Conservation (phyloP, 2,888 invertebrate species). For the Limnephilus marmoratus region DNA sequence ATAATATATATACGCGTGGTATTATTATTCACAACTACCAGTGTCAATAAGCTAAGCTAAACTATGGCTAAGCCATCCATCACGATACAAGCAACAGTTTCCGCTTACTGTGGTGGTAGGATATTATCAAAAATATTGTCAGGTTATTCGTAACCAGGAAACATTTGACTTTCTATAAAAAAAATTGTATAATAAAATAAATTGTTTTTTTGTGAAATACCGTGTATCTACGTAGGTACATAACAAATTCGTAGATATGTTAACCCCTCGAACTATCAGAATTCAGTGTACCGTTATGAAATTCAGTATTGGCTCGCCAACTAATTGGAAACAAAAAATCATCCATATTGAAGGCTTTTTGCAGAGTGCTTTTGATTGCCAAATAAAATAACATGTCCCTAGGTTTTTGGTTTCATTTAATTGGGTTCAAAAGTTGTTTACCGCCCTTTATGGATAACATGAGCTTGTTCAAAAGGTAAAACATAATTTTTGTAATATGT, state of each 20-base stretch:
- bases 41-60: no score
- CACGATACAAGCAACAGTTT: no score
- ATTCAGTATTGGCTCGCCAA: neutral
- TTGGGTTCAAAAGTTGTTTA: neutral
- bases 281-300: neutral
- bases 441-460: neutral
- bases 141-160: no score
- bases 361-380: neutral
- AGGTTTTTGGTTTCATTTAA: neutral
- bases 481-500: neutral
- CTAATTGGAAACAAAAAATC: slow-evolving; percentile 20
- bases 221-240: no score
- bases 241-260: neutral
- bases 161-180: no score
- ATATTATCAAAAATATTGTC: no score
- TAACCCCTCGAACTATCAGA: neutral
- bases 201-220: no score
- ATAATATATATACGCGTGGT: no score
- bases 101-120: no score
- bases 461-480: neutral
- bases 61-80: no score
- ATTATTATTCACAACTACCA: no score
- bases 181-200: no score
- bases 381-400: neutral
- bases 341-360: neutral